phyloP scores from a whole-genome alignment of 2,797 vertebrate species.

The Crenuchus spilurus region DNA sequence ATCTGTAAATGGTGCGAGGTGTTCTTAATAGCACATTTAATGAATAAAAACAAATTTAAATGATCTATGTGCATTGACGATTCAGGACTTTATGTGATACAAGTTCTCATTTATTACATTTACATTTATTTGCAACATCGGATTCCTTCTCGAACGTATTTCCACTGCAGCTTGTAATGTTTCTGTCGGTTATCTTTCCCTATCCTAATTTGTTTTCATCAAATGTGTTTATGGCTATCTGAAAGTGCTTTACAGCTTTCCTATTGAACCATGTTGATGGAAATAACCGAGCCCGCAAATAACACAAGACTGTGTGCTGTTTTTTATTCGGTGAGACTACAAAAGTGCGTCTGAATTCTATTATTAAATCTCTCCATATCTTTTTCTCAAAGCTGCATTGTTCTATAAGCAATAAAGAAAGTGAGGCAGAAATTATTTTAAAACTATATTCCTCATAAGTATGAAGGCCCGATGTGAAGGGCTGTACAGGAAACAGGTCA shows the following conservation, averaged over 20 bases:
- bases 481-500: constrained; percentile 34
- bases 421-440: background rate
- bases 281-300: constrained; percentile 78
- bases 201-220: constrained; percentile 82
- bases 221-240: constrained; percentile 81
- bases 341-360: background rate
- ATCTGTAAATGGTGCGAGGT: constrained; percentile 65
- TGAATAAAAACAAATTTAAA: constrained; percentile 69
- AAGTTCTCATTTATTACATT: constrained; percentile 80
- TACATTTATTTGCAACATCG: constrained; percentile 77
- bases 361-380: constrained; percentile 22
- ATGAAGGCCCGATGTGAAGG: constrained; percentile 20
- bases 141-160: constrained; percentile 75
- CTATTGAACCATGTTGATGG: constrained; percentile 75
- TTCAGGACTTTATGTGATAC: constrained; percentile 71
- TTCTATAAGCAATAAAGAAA: constrained; percentile 5
- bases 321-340: constrained; percentile 15
- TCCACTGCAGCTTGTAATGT: constrained; percentile 78
- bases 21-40: constrained; percentile 68
- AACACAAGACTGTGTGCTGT: constrained; percentile 60
- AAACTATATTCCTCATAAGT: background rate
- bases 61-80: constrained; percentile 72
- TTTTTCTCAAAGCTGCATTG: background rate
- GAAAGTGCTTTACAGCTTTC: constrained; percentile 80
- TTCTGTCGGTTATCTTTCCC: constrained; percentile 80